Percentiles rank a stretch among this genome's conserved stretches.
Evolutionary conservation across 2,888 invertebrate species (phyloP).

Genomic region (Pecten maximus): DNA sequence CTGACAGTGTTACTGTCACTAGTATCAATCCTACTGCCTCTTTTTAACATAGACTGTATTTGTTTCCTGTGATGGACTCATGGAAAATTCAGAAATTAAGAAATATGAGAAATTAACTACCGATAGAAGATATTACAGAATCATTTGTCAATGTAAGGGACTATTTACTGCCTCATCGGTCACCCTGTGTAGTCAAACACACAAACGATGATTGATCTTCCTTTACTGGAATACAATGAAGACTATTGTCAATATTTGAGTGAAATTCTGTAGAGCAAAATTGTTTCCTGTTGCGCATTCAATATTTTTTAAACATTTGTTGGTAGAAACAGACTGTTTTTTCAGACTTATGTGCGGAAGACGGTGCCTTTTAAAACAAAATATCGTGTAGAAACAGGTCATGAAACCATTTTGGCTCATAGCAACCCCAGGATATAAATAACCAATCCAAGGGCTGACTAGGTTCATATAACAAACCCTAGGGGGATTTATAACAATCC

Average conservation of each 20-base stretch:
- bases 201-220: background rate
- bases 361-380: too few species aligned
- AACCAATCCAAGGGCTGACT: too few species aligned
- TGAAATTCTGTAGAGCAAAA: background rate
- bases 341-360: too few species aligned
- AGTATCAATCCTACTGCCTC: background rate
- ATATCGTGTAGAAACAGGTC: too few species aligned
- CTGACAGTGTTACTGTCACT: background rate
- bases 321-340: too few species aligned
- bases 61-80: background rate
- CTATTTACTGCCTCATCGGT: background rate
- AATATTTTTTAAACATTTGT: background rate
- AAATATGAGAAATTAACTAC: constrained; percentile 27
- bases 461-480: too few species aligned
- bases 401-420: too few species aligned
- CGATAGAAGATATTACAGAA: background rate
- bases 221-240: background rate
- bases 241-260: background rate
- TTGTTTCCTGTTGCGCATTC: background rate
- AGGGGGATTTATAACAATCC: too few species aligned
- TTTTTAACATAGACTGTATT: background rate
- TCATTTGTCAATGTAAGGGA: background rate
- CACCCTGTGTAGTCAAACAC: background rate
- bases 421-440: too few species aligned
- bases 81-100: constrained; percentile 23